Evolutionary conservation across 2,113 vertebrate species (phyloP).

Genomic region (Oceanites oceanicus): DNA sequence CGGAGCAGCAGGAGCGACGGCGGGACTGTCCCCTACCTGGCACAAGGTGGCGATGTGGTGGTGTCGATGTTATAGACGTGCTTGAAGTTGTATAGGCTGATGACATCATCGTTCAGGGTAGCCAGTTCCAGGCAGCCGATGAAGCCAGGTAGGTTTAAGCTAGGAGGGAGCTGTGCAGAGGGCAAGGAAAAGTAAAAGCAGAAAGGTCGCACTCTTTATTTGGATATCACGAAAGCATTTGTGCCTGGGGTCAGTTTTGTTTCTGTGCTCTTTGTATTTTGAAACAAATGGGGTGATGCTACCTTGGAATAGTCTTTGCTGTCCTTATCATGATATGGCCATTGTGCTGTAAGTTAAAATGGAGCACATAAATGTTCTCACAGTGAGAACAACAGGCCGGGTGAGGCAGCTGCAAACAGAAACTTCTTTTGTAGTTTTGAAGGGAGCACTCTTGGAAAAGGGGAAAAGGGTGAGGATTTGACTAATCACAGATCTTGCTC

Average conservation of each 20-base stretch:
- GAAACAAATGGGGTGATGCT: background rate
- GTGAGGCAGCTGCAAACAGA: background rate
- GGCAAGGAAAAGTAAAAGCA: background rate
- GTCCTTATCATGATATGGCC: background rate
- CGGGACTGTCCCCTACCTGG: constrained; percentile 73
- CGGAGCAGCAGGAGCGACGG: background rate
- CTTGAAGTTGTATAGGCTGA: constrained; percentile 96
- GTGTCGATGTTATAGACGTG: constrained; percentile 84
- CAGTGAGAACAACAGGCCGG: background rate
- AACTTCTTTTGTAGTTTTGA: background rate
- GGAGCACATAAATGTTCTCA: background rate
- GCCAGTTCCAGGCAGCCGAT: constrained; percentile 92
- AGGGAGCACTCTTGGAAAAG: background rate
- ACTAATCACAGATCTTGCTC: background rate
- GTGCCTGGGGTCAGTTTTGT: background rate
- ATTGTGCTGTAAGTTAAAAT: background rate
- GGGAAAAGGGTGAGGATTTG: background rate
- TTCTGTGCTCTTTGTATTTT: background rate
- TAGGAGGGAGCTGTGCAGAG: constrained; percentile 84
- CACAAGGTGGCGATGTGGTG: constrained; percentile 80
- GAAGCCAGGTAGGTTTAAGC: constrained; percentile 88
- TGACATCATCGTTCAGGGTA: constrained; percentile 89
- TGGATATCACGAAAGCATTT: background rate
- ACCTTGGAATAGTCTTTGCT: background rate
- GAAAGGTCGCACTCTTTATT: background rate